Conservation (phyloP, 2,113 vertebrate genomes). For the Ameiurus melas region DNA sequence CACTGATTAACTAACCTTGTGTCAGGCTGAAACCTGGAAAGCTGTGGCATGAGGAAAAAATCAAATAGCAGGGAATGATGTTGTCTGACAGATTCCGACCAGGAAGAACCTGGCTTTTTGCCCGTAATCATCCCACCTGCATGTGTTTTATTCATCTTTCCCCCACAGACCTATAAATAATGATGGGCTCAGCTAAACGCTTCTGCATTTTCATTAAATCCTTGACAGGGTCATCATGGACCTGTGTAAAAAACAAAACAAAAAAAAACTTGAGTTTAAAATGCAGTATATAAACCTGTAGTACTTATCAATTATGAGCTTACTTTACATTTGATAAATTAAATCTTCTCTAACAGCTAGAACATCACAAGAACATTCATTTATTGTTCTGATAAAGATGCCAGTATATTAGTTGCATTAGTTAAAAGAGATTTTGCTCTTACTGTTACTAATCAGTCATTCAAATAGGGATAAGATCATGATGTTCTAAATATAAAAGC, state of each 20-base stretch:
- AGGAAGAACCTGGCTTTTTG: slow-evolving; percentile 41
- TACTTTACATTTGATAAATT: too few relatives aligned
- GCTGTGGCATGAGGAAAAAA: slow-evolving; percentile 1
- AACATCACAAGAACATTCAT: neutral
- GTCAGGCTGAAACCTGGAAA: slow-evolving; percentile 17
- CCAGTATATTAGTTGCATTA: neutral
- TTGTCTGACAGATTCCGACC: slow-evolving; percentile 31
- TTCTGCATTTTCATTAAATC: slow-evolving; percentile 57
- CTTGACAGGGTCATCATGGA: slow-evolving; percentile 46
- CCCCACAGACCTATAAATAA: slow-evolving; percentile 49
- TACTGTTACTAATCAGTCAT: neutral
- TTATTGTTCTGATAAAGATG: neutral
- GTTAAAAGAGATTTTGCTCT: neutral
- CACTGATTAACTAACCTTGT: slow-evolving; percentile 38
- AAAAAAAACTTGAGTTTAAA: slow-evolving; percentile 23
- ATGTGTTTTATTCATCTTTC: slow-evolving; percentile 63
- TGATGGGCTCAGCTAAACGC: slow-evolving; percentile 49
- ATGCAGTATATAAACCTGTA: neutral
- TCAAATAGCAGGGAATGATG: slow-evolving; percentile 43
- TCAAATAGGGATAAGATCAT: neutral
- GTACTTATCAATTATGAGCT: too few relatives aligned
- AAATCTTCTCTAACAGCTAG: too few relatives aligned
- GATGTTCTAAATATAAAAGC: neutral
- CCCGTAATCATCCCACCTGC: slow-evolving; percentile 58
- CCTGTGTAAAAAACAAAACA: slow-evolving; percentile 39